Conservation (phyloP, 2,888 invertebrate species). For the Orchestes rusci region DNA sequence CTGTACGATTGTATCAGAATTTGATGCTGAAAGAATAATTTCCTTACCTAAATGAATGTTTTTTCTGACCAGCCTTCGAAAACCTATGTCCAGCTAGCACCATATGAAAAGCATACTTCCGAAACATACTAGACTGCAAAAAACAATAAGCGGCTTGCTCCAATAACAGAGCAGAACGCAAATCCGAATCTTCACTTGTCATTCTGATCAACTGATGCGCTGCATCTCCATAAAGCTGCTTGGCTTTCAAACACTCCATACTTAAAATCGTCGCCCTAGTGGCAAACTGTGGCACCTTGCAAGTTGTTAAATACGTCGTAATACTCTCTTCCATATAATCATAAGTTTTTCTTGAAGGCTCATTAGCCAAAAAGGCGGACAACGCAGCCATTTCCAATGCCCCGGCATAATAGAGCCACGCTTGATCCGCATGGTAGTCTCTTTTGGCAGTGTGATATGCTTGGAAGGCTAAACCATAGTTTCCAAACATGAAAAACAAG, state of each 20-base stretch:
- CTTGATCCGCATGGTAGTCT: conserved; percentile 94
- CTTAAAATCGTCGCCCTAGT: conserved; percentile 86
- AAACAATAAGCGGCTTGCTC: conserved; percentile 96
- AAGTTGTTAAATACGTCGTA: conserved; percentile 80
- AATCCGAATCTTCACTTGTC: conserved; percentile 96
- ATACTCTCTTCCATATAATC: conserved; percentile 95
- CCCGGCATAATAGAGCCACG: conserved; percentile 95
- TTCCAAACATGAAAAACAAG: conserved; percentile 92
- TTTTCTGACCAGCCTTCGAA: conserved; percentile 86
- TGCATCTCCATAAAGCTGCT: conserved; percentile 81
- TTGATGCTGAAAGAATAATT: too few relatives aligned
- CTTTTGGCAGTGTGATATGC: conserved; percentile 95
- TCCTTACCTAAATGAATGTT: conserved; percentile 71
- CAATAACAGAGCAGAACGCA: conserved; percentile 85
- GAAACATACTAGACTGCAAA: conserved; percentile 65
- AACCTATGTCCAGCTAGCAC: conserved; percentile 94
- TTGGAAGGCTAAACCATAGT: conserved; percentile 87
- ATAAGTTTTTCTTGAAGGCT: conserved; percentile 67
- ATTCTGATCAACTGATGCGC: conserved; percentile 90
- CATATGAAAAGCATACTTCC: conserved; percentile 95
- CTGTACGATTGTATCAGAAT: too few relatives aligned
- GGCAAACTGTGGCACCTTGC: conserved; percentile 90
- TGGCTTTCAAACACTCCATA: conserved; percentile 75
- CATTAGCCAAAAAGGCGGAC: conserved; percentile 83
- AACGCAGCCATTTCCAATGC: conserved; percentile 95